These are phyloP conservation scores for Diarsia brunnea DNA, from an alignment of 2,888 invertebrate genomes.

Conservation along the genomic window DNA sequence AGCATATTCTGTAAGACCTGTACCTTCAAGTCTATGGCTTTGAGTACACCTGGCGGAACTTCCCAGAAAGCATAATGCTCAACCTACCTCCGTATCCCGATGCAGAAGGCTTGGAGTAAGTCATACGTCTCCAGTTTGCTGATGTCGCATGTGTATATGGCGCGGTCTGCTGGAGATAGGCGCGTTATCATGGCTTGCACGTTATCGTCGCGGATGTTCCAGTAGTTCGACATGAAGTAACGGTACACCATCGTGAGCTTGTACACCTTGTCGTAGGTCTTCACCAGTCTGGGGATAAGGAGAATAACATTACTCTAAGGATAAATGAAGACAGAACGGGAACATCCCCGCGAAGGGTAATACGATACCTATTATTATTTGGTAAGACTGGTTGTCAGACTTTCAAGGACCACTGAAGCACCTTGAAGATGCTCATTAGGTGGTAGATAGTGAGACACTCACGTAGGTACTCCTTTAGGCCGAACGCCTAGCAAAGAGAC, in stretches of 20 bases:
- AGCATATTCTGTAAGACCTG: no score
- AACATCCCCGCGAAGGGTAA: not conserved
- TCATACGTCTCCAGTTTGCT: fast-evolving
- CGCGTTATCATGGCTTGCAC: conserved; percentile 15
- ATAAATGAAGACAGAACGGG: not conserved
- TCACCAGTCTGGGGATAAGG: conserved; percentile 10
- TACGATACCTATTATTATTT: no score
- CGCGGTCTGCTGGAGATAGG: conserved; percentile 38
- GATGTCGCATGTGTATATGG: conserved; percentile 34
- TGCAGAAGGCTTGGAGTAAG: fast-evolving
- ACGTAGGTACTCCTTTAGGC: conserved; percentile 45
- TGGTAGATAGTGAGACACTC: not conserved
- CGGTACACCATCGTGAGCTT: conserved; percentile 31
- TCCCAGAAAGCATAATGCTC: no score
- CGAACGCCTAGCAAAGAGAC: conserved; percentile 28
- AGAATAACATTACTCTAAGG: no score
- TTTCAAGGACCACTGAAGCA: not conserved
- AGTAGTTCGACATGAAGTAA: conserved; percentile 33
- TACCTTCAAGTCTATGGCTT: no score
- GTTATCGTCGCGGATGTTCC: conserved; percentile 47
- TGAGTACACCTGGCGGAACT: no score
- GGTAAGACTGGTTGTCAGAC: not conserved
- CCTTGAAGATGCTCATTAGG: not conserved
- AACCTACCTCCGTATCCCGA: conserved; percentile 35
- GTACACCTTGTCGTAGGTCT: conserved; percentile 13